Conservation (phyloP, 2,888 invertebrate genomes). For the Calameuta pallipes region DNA sequence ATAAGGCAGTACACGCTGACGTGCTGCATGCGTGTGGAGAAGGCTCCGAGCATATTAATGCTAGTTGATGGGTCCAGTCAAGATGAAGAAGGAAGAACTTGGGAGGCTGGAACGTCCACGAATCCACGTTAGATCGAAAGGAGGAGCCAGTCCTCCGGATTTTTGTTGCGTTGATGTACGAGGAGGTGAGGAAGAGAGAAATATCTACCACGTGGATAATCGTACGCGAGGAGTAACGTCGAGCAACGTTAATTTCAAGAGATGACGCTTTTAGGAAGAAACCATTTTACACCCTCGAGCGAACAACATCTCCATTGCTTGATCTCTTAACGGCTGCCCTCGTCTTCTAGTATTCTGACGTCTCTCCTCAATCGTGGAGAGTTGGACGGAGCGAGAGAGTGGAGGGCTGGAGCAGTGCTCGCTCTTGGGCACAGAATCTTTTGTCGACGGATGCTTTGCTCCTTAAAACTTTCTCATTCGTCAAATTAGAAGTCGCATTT, state of each 20-base stretch:
- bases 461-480: conserved; percentile 58
- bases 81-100: conserved; percentile 5
- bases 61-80: conserved; percentile 9
- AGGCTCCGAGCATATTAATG: conserved; percentile 14
- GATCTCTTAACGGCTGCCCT: too few relatives aligned
- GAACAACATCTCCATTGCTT: too few relatives aligned
- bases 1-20: conserved; percentile 23
- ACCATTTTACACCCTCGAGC: too few relatives aligned
- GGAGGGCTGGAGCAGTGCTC: too few relatives aligned
- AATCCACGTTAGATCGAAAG: background rate
- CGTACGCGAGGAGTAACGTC: background rate
- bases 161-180: background rate
- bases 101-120: conserved; percentile 8
- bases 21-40: conserved; percentile 25
- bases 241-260: too few relatives aligned
- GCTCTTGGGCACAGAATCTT: too few relatives aligned
- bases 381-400: background rate
- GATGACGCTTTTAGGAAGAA: too few relatives aligned
- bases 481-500: conserved; percentile 58
- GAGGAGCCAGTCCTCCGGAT: background rate
- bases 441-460: conserved; percentile 12
- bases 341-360: too few relatives aligned
- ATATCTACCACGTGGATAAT: background rate
- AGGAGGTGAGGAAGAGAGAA: conserved; percentile 1
- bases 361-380: background rate